Percentiles rank a stretch among this genome's conserved stretches.
Conservation (phyloP, 2,797 vertebrate species). For the Aphelocoma californica region DNA sequence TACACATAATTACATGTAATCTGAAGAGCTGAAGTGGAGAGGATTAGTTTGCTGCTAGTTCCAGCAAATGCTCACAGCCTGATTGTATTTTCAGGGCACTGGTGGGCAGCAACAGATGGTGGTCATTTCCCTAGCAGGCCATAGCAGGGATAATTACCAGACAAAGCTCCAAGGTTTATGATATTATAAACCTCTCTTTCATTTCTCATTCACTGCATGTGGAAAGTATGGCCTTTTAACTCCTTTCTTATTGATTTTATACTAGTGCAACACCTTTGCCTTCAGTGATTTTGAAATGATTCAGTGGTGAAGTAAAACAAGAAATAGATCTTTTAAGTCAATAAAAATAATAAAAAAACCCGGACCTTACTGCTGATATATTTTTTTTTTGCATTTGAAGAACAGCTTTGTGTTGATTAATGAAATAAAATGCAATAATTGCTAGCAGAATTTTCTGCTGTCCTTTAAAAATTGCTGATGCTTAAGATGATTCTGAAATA, state of each 20-base stretch:
- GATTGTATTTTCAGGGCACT: constrained; percentile 15
- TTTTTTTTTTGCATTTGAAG: neutral
- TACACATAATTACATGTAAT: neutral
- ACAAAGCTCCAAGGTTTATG: constrained; percentile 54
- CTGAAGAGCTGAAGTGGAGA: neutral
- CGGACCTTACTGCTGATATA: neutral
- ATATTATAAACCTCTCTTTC: constrained; percentile 52
- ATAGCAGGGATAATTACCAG: constrained; percentile 33
- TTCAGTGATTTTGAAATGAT: constrained; percentile 30
- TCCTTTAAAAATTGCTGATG: neutral
- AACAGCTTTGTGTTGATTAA: neutral
- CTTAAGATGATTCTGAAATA: neutral
- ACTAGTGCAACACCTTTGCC: constrained; percentile 8
- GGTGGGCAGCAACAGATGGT: constrained; percentile 62
- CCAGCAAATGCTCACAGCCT: neutral
- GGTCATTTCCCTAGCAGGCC: constrained; percentile 56
- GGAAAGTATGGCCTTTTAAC: constrained; percentile 18
- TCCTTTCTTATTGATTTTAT: constrained; percentile 30
- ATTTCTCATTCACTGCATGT: constrained; percentile 42
- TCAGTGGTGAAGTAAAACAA: constrained; percentile 19
- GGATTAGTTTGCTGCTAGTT: constrained; percentile 12
- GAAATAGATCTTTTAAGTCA: constrained; percentile 1
- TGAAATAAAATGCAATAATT: neutral
- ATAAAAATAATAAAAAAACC: neutral
- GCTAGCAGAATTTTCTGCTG: neutral